phyloP scores from a whole-genome alignment of 2,888 invertebrate species.

The Spilarctia lutea region DNA sequence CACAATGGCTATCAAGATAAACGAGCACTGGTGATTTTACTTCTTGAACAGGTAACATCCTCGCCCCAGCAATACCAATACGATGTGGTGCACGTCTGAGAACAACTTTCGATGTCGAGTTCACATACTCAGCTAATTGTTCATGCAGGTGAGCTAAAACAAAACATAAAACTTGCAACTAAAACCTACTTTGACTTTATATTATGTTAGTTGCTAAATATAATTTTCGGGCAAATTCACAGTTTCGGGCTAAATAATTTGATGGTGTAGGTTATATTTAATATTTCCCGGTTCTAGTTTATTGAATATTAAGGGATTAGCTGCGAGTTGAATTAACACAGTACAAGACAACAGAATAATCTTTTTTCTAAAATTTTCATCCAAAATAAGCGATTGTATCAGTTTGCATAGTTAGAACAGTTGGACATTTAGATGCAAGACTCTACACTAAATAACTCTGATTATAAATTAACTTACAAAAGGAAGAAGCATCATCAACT shows the following conservation, averaged over 20 bases:
- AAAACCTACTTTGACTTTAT: background rate
- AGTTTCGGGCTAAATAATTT: background rate
- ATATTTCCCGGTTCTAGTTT: background rate
- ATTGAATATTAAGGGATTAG: background rate
- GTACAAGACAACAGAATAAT: too few species aligned
- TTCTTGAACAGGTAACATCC: conserved; percentile 92
- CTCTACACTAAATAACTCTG: too few species aligned
- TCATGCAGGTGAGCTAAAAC: conserved; percentile 89
- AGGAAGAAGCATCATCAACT: conserved; percentile 97
- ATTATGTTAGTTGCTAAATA: background rate
- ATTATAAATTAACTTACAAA: conserved; percentile 85
- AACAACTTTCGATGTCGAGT: conserved; percentile 93
- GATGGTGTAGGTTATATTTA: background rate
- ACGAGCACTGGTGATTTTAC: conserved; percentile 94
- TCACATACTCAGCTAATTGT: conserved; percentile 94
- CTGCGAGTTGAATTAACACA: background rate
- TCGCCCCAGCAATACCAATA: conserved; percentile 96
- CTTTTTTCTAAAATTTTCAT: too few species aligned
- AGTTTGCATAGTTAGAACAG: too few species aligned
- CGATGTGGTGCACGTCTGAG: conserved; percentile 93
- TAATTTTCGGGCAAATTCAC: background rate
- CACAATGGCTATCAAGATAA: conserved; percentile 98
- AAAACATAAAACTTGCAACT: background rate
- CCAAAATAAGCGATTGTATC: too few species aligned
- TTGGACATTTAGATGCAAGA: too few species aligned